Evolutionary conservation across 1,140 invertebrate species (phyloP).

Genomic region (Epicauta chinensis): DNA sequence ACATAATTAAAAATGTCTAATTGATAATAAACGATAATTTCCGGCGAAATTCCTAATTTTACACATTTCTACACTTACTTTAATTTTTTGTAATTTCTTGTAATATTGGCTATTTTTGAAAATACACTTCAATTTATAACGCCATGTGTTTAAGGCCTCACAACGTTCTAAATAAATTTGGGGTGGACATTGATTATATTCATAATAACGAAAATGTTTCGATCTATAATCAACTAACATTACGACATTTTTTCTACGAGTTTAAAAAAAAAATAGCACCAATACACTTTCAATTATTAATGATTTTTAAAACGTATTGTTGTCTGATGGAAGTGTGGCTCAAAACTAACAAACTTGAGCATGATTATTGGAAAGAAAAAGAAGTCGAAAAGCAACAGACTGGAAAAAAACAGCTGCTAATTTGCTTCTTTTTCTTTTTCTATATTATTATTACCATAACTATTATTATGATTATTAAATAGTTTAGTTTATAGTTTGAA

Average conservation of each 20-base stretch:
- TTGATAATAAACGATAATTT: too few species aligned
- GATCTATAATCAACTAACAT: conserved; percentile 21
- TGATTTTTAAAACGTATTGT: conserved; percentile 5
- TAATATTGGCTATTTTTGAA: conserved; percentile 18
- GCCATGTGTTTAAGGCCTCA: conserved; percentile 28
- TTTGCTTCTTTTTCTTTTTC: neutral
- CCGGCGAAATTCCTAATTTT: neutral
- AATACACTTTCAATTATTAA: neutral
- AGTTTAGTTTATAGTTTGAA: too few species aligned
- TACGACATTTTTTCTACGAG: conserved; percentile 15
- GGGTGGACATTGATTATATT: conserved; percentile 20
- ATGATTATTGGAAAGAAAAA: neutral
- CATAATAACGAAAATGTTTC: conserved; percentile 20
- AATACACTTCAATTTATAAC: conserved; percentile 30
- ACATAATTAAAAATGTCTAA: too few species aligned
- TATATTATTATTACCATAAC: too few species aligned
- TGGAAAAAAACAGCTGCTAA: conserved; percentile 24
- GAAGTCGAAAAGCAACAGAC: conserved; percentile 10
- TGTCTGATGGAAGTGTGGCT: conserved; percentile 10
- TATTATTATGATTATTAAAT: too few species aligned
- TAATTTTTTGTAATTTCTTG: conserved; percentile 5
- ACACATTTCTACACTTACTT: conserved; percentile 1
- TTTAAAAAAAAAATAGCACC: neutral
- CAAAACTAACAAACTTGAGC: conserved; percentile 18
- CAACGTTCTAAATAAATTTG: conserved; percentile 31